These are phyloP conservation scores for Rallus crepitans DNA, from an alignment of 2,797 vertebrate species.

Conservation along the genomic window DNA sequence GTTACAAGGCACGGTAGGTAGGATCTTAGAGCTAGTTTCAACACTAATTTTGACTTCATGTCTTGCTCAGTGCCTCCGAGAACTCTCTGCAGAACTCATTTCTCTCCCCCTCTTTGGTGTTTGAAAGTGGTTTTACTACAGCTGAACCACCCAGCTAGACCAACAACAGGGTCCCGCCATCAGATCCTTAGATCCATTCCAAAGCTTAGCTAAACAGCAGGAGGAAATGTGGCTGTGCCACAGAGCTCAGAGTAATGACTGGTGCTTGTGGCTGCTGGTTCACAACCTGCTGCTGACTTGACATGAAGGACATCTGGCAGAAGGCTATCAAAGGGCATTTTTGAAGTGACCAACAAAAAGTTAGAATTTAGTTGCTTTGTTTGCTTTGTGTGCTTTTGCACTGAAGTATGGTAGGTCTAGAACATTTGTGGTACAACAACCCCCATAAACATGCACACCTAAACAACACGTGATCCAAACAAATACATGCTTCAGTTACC, in stretches of 20 bases:
- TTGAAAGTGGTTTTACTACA: background rate
- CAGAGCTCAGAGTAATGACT: background rate
- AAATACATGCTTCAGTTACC: background rate
- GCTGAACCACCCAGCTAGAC: background rate
- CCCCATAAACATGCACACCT: background rate
- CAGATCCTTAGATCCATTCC: background rate
- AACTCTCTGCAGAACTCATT: background rate
- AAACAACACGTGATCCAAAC: background rate
- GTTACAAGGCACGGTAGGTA: background rate
- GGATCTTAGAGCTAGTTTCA: background rate
- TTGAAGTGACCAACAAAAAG: background rate
- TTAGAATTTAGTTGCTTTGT: background rate
- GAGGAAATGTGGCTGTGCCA: background rate
- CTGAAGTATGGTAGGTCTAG: background rate
- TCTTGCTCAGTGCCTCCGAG: background rate
- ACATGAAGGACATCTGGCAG: background rate
- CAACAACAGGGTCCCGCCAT: background rate
- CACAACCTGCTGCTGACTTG: background rate
- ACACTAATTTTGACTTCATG: background rate
- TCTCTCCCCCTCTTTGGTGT: background rate
- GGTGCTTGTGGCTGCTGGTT: background rate
- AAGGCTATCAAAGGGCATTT: background rate
- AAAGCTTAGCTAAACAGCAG: background rate
- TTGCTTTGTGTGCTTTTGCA: background rate
- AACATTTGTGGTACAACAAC: background rate